Evolutionary conservation across 2,888 invertebrate species (phyloP), one percentile per base, ranked within the genome.

Genomic region (Mesoligia furuncula): DNA sequence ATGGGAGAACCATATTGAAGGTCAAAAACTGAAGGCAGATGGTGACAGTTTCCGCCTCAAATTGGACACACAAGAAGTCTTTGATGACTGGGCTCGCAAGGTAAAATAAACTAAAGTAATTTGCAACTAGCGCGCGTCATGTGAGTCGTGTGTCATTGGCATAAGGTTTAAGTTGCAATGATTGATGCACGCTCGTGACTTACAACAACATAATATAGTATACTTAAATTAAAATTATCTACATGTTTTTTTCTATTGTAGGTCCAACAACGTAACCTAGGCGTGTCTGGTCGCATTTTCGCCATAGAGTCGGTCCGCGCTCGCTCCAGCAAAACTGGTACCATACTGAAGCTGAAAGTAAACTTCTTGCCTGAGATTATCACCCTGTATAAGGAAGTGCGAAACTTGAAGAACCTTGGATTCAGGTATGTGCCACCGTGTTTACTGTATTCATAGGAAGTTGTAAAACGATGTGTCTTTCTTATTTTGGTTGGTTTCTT

Each of bases 1-100:
- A 61, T 99, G 99, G 99, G 99, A 99, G 94, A 99, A 99, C 89
- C 99, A 99, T 93, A 99, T 99, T 70, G 99, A 99, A 95, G 99
- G 99, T 20, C 99, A 99, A 93, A 99, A 99, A 92, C 96, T 99
- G 75, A 99, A 99, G 95, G 99, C 98, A 7, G 99, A 99, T 92
- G 99, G 99, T 7, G 99, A 99, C 93, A 99, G 99, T 95, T 99
- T 99, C 96, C 98, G 99, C 27, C 97, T 98, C 78, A 99, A 99
- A 94, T 97, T 99, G 61, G 99, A 99, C 92, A 99, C 99, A 0
- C 98, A 99, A 91, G 99, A 99, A 93, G 99, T 99, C 69, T 99
- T 99, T 93, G 99, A 99, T 91, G 99, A 99, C 91, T 99, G 99
- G 99, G 98, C 99, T 61, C 97, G 98, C 61, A 99, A 98, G 95